Conservation (phyloP, 2,113 vertebrate species). For the Barnardius zonarius region DNA sequence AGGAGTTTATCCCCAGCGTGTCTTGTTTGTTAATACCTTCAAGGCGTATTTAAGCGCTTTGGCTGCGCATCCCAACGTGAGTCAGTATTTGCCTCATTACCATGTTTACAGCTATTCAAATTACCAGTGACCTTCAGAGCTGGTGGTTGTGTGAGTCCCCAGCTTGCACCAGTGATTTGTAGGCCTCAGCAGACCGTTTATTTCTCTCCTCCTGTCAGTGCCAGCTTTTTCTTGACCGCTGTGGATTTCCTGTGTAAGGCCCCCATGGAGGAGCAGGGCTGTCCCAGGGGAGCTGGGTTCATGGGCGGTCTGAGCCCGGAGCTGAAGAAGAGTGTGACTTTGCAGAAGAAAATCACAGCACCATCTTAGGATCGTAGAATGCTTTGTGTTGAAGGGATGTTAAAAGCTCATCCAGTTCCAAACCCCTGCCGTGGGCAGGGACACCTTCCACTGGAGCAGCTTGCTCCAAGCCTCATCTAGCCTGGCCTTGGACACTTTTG, state of each 20-base stretch:
- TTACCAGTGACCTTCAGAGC: not conserved
- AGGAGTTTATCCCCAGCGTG: rapidly evolving
- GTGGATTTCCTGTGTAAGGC: not conserved
- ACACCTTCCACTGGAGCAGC: not conserved
- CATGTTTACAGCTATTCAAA: not conserved
- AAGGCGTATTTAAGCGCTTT: not conserved
- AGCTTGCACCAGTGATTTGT: not conserved
- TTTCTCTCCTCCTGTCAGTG: not conserved
- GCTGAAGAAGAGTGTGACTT: not conserved
- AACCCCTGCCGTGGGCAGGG: not conserved
- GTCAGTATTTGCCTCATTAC: not conserved
- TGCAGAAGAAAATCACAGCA: not conserved
- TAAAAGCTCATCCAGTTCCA: not conserved
- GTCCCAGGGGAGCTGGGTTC: not conserved
- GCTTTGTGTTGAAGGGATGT: not conserved
- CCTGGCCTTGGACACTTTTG: not conserved
- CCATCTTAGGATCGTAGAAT: not conserved
- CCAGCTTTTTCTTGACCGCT: not conserved
- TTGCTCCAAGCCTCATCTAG: not conserved
- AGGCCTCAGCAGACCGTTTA: not conserved
- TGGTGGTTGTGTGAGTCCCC: not conserved
- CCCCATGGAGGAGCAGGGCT: not conserved
- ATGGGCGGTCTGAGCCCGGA: not conserved
- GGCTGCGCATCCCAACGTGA: not conserved
- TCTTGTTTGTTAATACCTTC: not conserved